Base-by-base conservation (phyloP, 2,113 vertebrate species). In the Triplophysa dalaica region DNA sequence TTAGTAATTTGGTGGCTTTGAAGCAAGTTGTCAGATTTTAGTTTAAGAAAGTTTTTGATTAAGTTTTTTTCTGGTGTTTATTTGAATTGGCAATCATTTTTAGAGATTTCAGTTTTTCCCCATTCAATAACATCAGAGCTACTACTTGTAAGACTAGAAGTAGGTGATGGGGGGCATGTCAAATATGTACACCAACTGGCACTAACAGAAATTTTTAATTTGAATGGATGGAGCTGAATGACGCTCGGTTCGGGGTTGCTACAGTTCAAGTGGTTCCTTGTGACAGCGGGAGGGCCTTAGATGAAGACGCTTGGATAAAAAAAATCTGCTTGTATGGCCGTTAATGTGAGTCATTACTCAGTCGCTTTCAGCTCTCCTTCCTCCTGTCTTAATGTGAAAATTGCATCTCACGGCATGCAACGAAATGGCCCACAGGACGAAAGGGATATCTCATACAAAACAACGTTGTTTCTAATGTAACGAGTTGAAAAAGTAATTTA, bases 261-360 rank as follows among this genome's bases (percentile, higher is more conserved):
- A 78, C 77, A 52, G 81, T 77, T 84, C 72, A 84, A 69, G 79
- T 64, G 8, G 79, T 56, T 75, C 48, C 48, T 19, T 8, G 70
- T 68, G 77, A 26, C 50, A 50, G 83, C 68, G 48, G 33, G 75
- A 54, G 52, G 60, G 43, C 38, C 11, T 66, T 48, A 26, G 58
- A 79, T 81, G 75, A 66, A 82, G 70, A 72, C 67, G 61, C 76
- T 61, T 68, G 67, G 77, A 82, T 65, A 82, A 78, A 82, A 72
- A 85, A 75, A 58, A 64, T 81, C 70, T 81, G 81, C 81, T 77
- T 41, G 73, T 74, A 82, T 64, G 79, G 79, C 22, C 45, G 14
- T 79, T 82, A 79, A 84, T 76, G 66, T 82, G 76, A 84, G 76
- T 82, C 83, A 79, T 82, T 83, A 82, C 70, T 80, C 52, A 79